Evolutionary conservation across 2,797 vertebrate species (phyloP).

Genomic region (Dendrocincla fuliginosa): DNA sequence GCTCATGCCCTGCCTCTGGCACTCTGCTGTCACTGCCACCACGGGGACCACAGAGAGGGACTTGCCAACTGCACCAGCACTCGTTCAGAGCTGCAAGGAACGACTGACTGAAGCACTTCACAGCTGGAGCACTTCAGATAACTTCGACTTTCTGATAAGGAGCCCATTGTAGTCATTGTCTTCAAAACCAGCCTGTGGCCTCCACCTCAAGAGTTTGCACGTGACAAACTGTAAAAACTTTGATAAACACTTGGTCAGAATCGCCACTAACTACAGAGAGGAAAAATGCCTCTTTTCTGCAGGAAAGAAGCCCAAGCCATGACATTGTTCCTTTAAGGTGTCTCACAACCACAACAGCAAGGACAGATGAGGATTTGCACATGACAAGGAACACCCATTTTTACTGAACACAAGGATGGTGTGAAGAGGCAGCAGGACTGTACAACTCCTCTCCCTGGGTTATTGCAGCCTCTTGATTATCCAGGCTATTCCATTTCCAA

Average conservation of each 20-base stretch:
- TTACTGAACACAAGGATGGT: background rate
- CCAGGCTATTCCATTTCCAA: background rate
- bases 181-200: background rate
- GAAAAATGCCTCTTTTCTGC: background rate
- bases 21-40: background rate
- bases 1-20: background rate
- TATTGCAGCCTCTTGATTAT: background rate
- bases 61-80: background rate
- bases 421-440: background rate
- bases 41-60: background rate
- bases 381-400: background rate
- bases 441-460: background rate
- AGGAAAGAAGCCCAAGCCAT: background rate
- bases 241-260: background rate
- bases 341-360: background rate
- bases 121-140: background rate
- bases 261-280: background rate
- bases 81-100: background rate
- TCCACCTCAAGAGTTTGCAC: background rate
- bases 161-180: background rate
- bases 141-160: background rate
- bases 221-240: background rate
- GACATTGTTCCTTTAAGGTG: background rate
- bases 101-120: background rate
- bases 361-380: background rate